A percentile compares a stretch with the other conserved stretches of the same genome.
Evolutionary conservation across 1,140 invertebrate species (phyloP).

Genomic region (Eupristina koningsbergeri): DNA sequence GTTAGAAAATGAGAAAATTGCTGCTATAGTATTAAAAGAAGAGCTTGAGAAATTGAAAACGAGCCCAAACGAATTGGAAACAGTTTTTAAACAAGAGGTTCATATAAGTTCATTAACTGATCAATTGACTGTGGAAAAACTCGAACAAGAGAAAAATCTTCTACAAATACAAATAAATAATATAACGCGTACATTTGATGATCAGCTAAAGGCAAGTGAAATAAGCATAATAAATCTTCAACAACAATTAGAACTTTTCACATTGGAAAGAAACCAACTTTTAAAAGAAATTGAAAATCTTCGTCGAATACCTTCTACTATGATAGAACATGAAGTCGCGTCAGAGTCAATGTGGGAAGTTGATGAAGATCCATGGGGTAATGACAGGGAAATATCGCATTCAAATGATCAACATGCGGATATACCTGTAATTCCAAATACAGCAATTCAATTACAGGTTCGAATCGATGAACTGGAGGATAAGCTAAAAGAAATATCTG

Average conservation of each 20-base stretch:
- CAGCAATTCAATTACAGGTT: constrained; percentile 49
- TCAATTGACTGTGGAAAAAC: constrained; percentile 57
- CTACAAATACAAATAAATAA: constrained; percentile 61
- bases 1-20: constrained; percentile 49
- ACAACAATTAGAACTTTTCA: constrained; percentile 35
- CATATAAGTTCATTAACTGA: constrained; percentile 54
- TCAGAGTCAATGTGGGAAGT: constrained; percentile 56
- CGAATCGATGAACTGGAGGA: constrained; percentile 60
- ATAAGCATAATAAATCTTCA: constrained; percentile 37
- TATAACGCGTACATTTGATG: constrained; percentile 50
- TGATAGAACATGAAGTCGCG: background rate
- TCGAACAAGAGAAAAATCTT: constrained; percentile 56
- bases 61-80: background rate
- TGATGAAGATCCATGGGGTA: constrained; percentile 75
- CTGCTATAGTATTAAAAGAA: constrained; percentile 26
- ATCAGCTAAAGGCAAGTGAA: constrained; percentile 28
- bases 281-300: constrained; percentile 38
- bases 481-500: constrained; percentile 72
- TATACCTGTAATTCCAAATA: constrained; percentile 50
- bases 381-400: constrained; percentile 67
- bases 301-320: background rate
- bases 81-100: constrained; percentile 44
- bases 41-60: background rate
- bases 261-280: constrained; percentile 49
- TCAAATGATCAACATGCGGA: constrained; percentile 64